Base-by-base conservation (phyloP, 2,888 invertebrate species). In the Rhogogaster chlorosoma region DNA sequence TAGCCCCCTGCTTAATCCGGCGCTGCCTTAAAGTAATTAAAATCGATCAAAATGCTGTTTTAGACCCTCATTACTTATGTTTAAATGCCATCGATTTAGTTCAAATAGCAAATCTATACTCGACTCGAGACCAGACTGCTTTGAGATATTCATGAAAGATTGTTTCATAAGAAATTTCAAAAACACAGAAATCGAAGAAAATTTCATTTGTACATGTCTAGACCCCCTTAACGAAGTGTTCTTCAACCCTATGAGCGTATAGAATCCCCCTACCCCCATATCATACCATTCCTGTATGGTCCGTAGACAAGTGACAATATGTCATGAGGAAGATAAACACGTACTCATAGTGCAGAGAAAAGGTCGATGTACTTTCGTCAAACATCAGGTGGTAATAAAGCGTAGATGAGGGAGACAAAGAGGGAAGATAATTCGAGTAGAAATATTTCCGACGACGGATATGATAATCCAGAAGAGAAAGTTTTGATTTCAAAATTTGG, bases 401-500 rank as follows among this genome's bases (percentile, higher is more conserved):
- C 9, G 49, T 29, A 32, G 29, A 18, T 18, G 12, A 26, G 49
- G 45, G 15, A n/a, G 9, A 22, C 15, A 3, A 5, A 26, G 49
- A 29, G 26, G 38, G 3, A 42, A 26, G 73, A 42, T 73, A 22
- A 73, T 10, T 22, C 7, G 9, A 42, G 26, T 32, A 42, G 22
- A 42, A 42, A 12, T 73, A 73, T 18, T 42, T 42, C 10, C 4
- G 22, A 22, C 73, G 67, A 32, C 29, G 32, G 32, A 15, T 32
- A 32, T 42, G 12, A 73, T 73, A 29, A 73, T 73, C 73, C 22
- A 22, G 42, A 42, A 38, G n/a, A 73, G 1, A 73, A 38, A 73
- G 73, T 42, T 77, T 77, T 77, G 29, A 77, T 49, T 9, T 6
- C 36, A 32, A 53, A 77, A 53, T 77, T 29, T 77, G 53, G 18